Conservation (phyloP, 1,140 invertebrate species). For the Ceratoteleas bidentatus region DNA sequence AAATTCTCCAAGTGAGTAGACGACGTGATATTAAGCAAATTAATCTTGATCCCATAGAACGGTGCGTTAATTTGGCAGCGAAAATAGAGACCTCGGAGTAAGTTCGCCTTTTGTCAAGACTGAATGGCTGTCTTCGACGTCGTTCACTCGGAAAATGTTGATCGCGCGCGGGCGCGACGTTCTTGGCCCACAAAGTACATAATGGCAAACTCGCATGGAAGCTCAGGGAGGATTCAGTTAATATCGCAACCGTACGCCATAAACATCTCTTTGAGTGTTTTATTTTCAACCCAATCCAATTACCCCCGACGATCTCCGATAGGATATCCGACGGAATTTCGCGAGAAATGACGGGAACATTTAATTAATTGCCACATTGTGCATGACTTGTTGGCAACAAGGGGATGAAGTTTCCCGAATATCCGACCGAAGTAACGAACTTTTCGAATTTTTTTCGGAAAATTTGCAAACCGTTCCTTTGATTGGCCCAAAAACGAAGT, state of each 20-base stretch:
- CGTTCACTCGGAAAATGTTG: slow-evolving; percentile 27
- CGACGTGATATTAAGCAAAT: slow-evolving; percentile 4
- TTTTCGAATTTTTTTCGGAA: no score
- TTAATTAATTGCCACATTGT: neutral
- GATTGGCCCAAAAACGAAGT: no score
- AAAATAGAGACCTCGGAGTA: slow-evolving; percentile 24
- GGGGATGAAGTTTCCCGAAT: no score
- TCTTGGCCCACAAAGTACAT: slow-evolving; percentile 42
- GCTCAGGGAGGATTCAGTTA: slow-evolving; percentile 29
- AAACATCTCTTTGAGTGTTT: slow-evolving; percentile 31
- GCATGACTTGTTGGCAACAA: neutral
- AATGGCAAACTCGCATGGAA: slow-evolving; percentile 38
- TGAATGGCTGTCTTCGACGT: slow-evolving; percentile 20
- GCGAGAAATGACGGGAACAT: neutral
- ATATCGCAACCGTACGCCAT: slow-evolving; percentile 17
- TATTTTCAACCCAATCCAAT: slow-evolving; percentile 4
- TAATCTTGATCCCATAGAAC: neutral
- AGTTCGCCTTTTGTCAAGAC: slow-evolving; percentile 31
- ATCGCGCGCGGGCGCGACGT: slow-evolving; percentile 36
- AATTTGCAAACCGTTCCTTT: no score
- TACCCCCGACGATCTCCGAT: neutral
- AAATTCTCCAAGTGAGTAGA: no score
- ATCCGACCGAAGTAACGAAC: no score
- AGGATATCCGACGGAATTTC: neutral
- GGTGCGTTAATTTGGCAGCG: slow-evolving; percentile 5